Evolutionary conservation across 2,113 vertebrate species (phyloP), one percentile per base, ranked within the genome.

Genomic region (Sphyrna mokarran): DNA sequence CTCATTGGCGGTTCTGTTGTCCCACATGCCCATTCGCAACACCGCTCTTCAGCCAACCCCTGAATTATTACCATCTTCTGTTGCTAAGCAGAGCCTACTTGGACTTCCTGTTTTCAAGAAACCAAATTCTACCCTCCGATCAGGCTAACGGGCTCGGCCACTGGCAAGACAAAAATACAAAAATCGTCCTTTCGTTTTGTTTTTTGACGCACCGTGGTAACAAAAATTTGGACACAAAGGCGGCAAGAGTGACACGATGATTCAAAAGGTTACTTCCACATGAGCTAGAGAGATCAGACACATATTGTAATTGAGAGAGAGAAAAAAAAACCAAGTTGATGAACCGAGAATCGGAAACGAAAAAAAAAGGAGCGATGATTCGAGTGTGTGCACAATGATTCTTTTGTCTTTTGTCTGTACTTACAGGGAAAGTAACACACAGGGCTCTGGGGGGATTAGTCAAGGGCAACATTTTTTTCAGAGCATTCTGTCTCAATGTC

Each of bases 21-120:
- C 97, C 97, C 96, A 97, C 97, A 48, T 48, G 97, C 97, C 97
- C 96, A 96, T 96, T 95, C 96, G 96, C 96, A 58, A 96, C 95
- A 80, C 63, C 96, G 93, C 37, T 8, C 3, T 76, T 66, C 61
- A 96, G 96, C 96, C 89, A 95, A 94, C 95, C 95, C 48, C 78
- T 91, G 96, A 96, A 96, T 8, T 91, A 96, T 96, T n/a, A 61
- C 95, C 95, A 95, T 66, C 66, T 97, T 96, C 94, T 97, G 96
- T 96, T 96, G 95, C 94, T 96, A 96, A 96, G 95, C 66, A 95
- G 94, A 94, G 54, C 95, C 96, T 96, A 96, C 23, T 54, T 40
- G 95, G 20, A 7, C 61, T 96, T 96, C 69, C 95, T 87, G 95
- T 96, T 93, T 96, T 96, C 97, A 96, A 95, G 96, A 96, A 96